These are phyloP conservation scores for Ischnus inquisitorius DNA, from an alignment of 2,888 invertebrate species.

Conservation along the genomic window DNA sequence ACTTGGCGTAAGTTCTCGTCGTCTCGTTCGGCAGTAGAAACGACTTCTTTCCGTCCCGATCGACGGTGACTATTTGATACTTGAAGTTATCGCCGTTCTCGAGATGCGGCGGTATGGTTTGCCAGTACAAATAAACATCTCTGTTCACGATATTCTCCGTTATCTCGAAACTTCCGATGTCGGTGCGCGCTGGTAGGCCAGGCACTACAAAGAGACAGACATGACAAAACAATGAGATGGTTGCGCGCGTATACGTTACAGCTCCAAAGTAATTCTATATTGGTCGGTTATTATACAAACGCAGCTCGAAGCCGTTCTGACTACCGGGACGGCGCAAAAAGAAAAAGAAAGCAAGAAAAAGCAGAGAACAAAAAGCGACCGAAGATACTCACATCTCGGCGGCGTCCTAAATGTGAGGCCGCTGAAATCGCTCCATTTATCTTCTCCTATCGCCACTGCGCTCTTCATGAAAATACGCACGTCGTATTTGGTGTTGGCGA, in stretches of 20 bases:
- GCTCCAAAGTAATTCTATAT: conserved; percentile 35
- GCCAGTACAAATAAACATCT: conserved; percentile 92
- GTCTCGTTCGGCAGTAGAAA: conserved; percentile 86
- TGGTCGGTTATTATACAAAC: background rate
- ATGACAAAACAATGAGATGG: conserved; percentile 5
- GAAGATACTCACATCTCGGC: conserved; percentile 78
- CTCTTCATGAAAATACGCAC: conserved; percentile 90
- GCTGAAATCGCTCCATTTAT: conserved; percentile 91
- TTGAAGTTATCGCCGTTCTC: conserved; percentile 92
- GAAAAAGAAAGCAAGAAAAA: background rate
- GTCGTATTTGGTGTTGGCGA: conserved; percentile 90
- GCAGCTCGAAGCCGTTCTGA: background rate
- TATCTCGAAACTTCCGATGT: conserved; percentile 91
- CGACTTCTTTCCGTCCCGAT: conserved; percentile 84
- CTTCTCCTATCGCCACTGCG: conserved; percentile 86
- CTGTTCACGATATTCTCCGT: conserved; percentile 86
- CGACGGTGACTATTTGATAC: conserved; percentile 88
- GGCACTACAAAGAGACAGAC: conserved; percentile 86
- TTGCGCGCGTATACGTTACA: conserved; percentile 11
- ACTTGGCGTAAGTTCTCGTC: conserved; percentile 88
- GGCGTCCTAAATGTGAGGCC: conserved; percentile 88
- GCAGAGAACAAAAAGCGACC: background rate
- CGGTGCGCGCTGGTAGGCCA: conserved; percentile 89
- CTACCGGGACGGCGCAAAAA: background rate
- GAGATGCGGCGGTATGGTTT: conserved; percentile 89